Conservation (phyloP, 2,797 vertebrate species). For the Taenioides sp. region DNA sequence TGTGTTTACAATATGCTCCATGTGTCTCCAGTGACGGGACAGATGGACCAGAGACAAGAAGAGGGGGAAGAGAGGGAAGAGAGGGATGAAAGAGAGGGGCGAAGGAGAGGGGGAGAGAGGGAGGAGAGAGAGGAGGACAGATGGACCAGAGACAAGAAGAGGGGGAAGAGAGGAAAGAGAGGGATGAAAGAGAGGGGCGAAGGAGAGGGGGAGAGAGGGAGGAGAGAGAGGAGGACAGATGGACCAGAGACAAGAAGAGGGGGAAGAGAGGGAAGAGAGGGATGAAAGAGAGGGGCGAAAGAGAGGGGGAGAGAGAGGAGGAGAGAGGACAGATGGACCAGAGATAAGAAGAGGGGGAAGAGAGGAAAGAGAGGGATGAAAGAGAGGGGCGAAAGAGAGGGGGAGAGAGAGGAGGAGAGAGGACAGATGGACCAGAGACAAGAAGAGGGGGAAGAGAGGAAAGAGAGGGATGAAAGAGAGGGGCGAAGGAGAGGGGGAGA, state of each 20-base stretch:
- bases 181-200: background rate
- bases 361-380: background rate
- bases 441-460: background rate
- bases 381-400: background rate
- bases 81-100: background rate
- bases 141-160: background rate
- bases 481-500: background rate
- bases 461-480: background rate
- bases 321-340: background rate
- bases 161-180: background rate
- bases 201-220: background rate
- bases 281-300: background rate
- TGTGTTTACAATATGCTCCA: background rate
- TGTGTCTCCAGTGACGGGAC: background rate
- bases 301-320: background rate
- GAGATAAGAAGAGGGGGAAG: background rate
- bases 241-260: background rate
- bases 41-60: background rate
- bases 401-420: background rate
- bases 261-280: background rate
- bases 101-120: background rate
- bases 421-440: background rate
- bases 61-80: background rate
- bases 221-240: no score
- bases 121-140: no score